These are phyloP conservation scores for Muscicapa adusta DNA, from an alignment of 2,113 vertebrate genomes.

Conservation along the genomic window DNA sequence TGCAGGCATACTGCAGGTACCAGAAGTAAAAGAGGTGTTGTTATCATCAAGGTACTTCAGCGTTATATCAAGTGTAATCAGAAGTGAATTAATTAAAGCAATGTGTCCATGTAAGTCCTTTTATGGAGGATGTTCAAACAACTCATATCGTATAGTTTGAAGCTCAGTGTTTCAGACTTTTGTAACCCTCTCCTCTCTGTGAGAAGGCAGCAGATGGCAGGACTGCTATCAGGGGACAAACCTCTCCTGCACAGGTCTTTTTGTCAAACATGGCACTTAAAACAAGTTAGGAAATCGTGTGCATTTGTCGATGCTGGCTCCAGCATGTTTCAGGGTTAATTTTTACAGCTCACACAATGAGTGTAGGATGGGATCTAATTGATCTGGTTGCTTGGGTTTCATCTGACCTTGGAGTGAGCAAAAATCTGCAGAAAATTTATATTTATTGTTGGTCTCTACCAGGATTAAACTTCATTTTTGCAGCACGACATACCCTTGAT, in stretches of 20 bases:
- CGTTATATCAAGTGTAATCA: not conserved
- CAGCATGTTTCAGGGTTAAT: rapidly evolving
- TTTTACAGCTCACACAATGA: not conserved
- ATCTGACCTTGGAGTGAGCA: not conserved
- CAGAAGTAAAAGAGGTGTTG: not conserved
- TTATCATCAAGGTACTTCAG: constrained; percentile 12
- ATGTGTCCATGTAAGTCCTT: not conserved
- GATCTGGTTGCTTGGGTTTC: not conserved
- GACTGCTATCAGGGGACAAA: not conserved
- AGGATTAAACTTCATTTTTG: not conserved
- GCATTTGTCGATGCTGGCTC: not conserved
- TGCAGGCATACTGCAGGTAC: constrained; percentile 18
- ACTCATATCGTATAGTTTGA: rapidly evolving
- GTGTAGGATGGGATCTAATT: not conserved
- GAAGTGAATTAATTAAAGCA: constrained; percentile 15
- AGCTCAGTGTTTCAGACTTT: not conserved
- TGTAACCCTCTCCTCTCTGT: not conserved
- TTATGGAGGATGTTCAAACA: not conserved
- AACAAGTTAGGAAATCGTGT: not conserved
- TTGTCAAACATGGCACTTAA: not conserved
- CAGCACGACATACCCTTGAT: rapidly evolving
- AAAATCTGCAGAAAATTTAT: not conserved
- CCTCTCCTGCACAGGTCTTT: not conserved
- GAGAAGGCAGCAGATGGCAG: not conserved
- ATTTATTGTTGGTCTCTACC: not conserved